phyloP scores from a whole-genome alignment of 2,113 vertebrate genomes.

The Fregata magnificens region DNA sequence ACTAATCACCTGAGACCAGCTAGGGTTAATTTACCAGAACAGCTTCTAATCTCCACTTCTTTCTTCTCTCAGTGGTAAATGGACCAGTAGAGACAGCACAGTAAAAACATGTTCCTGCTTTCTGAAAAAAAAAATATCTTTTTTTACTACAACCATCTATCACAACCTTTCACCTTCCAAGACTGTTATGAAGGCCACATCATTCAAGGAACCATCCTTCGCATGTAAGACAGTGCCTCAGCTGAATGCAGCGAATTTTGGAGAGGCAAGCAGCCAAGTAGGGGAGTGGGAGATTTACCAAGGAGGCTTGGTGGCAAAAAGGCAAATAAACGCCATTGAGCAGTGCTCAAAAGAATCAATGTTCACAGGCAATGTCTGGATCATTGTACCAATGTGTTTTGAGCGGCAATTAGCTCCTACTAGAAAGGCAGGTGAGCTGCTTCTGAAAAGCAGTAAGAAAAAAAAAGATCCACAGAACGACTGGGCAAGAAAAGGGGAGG shows the following conservation, averaged over 20 bases:
- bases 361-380: neutral
- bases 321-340: neutral
- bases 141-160: neutral
- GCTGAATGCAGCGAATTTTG: neutral
- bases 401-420: neutral
- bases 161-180: neutral
- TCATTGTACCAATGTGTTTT: neutral
- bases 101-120: neutral
- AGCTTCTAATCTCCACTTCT: slow-evolving; percentile 11
- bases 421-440: neutral
- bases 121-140: neutral
- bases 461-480: neutral
- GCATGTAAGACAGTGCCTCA: neutral
- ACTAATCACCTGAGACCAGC: slow-evolving; percentile 45
- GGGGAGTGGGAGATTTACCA: neutral
- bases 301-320: neutral
- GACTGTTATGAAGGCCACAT: neutral
- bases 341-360: accelerated
- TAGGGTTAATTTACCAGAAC: slow-evolving; percentile 58
- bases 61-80: slow-evolving; percentile 1
- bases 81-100: neutral
- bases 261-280: neutral
- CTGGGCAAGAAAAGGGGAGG: neutral
- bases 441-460: neutral
- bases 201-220: neutral